These are phyloP conservation scores for Druceiella hillmani DNA, from an alignment of 2,888 invertebrate genomes.

Conservation along the genomic window DNA sequence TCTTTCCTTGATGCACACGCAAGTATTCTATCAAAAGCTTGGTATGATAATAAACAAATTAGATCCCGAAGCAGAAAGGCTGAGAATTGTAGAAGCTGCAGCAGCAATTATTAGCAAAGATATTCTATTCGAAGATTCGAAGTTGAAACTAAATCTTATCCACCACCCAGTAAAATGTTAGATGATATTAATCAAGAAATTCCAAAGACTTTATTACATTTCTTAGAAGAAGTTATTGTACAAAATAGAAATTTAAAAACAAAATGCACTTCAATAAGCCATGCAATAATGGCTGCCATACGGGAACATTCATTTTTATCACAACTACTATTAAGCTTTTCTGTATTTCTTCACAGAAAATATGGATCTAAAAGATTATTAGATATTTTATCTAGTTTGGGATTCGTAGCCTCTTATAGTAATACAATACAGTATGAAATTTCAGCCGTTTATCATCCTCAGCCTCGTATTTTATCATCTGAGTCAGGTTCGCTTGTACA, in stretches of 20 bases:
- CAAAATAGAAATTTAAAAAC: slow-evolving; percentile 29
- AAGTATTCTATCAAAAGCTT: slow-evolving; percentile 30
- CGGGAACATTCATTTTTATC: slow-evolving; percentile 23
- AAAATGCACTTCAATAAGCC: slow-evolving; percentile 30
- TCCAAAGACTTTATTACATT: slow-evolving; percentile 29
- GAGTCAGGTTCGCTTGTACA: slow-evolving; percentile 22
- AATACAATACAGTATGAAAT: slow-evolving; percentile 18
- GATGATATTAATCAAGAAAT: slow-evolving; percentile 26
- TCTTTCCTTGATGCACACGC: slow-evolving; percentile 29
- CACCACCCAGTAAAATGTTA: slow-evolving; percentile 30
- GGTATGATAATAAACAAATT: slow-evolving; percentile 31
- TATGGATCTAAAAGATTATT: slow-evolving; percentile 12
- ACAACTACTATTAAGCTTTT: slow-evolving; percentile 14
- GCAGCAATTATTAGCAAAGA: slow-evolving; percentile 33
- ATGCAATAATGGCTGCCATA: slow-evolving; percentile 30
- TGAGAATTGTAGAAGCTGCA: slow-evolving; percentile 32
- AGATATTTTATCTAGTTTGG: slow-evolving; percentile 12
- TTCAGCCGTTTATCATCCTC: slow-evolving; percentile 20
- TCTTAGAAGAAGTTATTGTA: slow-evolving; percentile 29
- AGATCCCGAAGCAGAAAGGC: slow-evolving; percentile 27
- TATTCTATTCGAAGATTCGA: slow-evolving; percentile 29
- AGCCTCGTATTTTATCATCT: slow-evolving; percentile 5
- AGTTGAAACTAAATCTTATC: slow-evolving; percentile 30
- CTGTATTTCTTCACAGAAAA: slow-evolving; percentile 10
- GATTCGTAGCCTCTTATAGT: slow-evolving; percentile 14